Evolutionary conservation across 2,113 vertebrate species (phyloP).

Genomic region (Bos indicus): DNA sequence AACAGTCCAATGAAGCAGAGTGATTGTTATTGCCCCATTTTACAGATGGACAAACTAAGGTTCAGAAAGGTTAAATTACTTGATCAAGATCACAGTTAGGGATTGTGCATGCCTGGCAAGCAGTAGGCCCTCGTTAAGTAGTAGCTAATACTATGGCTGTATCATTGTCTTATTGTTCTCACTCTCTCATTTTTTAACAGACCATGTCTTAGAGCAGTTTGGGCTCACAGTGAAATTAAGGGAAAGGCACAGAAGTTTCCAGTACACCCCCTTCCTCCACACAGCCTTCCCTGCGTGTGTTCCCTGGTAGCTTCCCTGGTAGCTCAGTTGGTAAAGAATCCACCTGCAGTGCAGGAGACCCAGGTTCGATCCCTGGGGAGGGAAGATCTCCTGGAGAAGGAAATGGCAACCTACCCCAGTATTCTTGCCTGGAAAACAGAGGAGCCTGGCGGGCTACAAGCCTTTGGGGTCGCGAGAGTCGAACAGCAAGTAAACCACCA

Average conservation of each 20-base stretch:
- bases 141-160: background rate
- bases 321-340: background rate
- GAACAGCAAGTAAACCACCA: background rate
- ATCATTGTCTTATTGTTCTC: background rate
- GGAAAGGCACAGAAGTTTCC: background rate
- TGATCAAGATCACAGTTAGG: background rate
- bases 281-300: fast-evolving
- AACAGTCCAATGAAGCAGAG: background rate
- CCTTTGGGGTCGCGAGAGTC: background rate
- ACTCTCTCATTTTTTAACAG: background rate
- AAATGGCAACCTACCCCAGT: background rate
- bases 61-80: background rate
- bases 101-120: background rate
- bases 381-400: background rate
- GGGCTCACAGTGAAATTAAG: background rate
- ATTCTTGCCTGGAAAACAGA: background rate
- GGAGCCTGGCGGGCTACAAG: background rate
- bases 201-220: background rate
- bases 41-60: background rate
- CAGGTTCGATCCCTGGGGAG: background rate
- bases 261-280: fast-evolving
- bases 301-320: background rate
- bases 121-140: fast-evolving
- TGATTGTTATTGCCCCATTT: background rate
- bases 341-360: background rate